Evolutionary conservation across 1,140 invertebrate genomes (phyloP).

Genomic region (Heliconius congener): DNA sequence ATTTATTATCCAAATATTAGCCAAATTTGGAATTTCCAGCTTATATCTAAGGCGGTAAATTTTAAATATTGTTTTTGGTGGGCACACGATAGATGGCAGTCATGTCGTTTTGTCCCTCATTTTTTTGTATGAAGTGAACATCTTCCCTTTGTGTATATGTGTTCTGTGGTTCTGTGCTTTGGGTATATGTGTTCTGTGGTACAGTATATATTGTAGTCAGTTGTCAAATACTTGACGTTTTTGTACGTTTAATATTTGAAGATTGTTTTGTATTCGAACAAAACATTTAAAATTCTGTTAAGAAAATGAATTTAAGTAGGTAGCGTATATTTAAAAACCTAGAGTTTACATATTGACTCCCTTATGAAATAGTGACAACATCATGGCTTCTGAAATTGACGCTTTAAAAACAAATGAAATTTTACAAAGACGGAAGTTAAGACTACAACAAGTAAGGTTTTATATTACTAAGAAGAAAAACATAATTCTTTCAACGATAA

Average conservation of each 20-base stretch:
- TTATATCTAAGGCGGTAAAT: no score
- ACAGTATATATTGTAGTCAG: neutral
- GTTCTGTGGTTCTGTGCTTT: no score
- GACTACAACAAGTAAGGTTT: constrained; percentile 76
- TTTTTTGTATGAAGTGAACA: no score
- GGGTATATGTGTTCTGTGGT: no score
- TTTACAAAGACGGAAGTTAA: constrained; percentile 69
- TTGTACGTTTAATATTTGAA: constrained; percentile 20
- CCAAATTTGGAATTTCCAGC: no score
- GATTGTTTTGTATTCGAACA: constrained; percentile 24
- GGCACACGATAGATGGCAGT: no score
- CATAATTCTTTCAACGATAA: neutral
- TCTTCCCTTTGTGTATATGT: no score
- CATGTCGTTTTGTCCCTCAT: no score
- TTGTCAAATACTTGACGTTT: constrained; percentile 19
- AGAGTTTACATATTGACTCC: neutral
- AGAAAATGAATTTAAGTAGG: neutral
- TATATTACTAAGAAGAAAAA: constrained; percentile 38
- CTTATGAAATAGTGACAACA: constrained; percentile 43
- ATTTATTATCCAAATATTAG: no score
- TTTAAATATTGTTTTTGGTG: no score
- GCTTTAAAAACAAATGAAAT: constrained; percentile 76
- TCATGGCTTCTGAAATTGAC: constrained; percentile 72
- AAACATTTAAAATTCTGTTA: neutral
- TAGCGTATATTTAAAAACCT: neutral